Conservation (phyloP, 2,888 invertebrate genomes). For the Abrostola triplasia region DNA sequence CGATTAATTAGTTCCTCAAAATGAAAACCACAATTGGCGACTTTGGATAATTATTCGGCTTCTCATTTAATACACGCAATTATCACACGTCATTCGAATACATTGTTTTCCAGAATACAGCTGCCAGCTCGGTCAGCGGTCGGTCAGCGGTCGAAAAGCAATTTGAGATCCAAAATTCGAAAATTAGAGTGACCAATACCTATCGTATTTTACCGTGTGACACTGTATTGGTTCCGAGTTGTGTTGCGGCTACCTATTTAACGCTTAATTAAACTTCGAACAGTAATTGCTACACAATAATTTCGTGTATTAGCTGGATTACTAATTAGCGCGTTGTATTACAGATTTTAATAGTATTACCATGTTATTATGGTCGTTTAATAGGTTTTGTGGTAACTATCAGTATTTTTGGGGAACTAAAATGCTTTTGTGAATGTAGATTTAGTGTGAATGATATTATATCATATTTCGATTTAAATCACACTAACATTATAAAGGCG, state of each 20-base stretch:
- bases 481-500: no score
- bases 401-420: not conserved
- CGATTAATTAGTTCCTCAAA: not conserved
- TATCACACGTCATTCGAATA: constrained; percentile 10
- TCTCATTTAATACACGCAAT: constrained; percentile 2
- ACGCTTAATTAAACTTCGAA: constrained; percentile 69
- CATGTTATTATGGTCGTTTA: constrained; percentile 16
- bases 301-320: constrained; percentile 43
- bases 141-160: constrained; percentile 41
- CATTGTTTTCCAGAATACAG: constrained; percentile 16
- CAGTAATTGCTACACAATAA: constrained; percentile 58
- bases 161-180: constrained; percentile 52
- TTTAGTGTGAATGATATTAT: not conserved
- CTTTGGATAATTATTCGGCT: not conserved
- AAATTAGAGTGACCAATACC: constrained; percentile 60
- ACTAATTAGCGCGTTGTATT: constrained; percentile 44
- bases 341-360: constrained; percentile 41
- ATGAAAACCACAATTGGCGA: not conserved
- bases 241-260: constrained; percentile 70
- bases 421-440: not conserved
- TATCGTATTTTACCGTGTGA: constrained; percentile 39
- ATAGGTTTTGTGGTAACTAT: constrained; percentile 1
- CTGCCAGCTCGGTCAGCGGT: constrained; percentile 14
- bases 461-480: no score
- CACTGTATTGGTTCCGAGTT: constrained; percentile 58